These are phyloP conservation scores for Hemaris fuciformis DNA, from an alignment of 2,888 invertebrate species.

Conservation along the genomic window DNA sequence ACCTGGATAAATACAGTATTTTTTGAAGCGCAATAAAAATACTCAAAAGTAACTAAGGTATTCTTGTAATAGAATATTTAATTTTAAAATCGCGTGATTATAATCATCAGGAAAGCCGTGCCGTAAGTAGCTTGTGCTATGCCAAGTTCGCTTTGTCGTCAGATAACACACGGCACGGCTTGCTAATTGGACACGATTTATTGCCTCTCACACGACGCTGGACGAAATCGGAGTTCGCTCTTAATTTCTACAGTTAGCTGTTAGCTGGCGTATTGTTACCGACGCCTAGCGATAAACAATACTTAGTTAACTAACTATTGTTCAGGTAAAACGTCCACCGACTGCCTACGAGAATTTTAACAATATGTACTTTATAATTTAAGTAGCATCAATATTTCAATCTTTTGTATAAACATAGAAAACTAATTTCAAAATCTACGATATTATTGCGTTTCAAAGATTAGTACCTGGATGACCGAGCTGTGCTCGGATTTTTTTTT, in stretches of 20 bases:
- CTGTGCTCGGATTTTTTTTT: no score
- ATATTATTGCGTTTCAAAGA: background rate
- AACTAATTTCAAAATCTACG: background rate
- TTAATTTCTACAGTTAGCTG: conserved; percentile 26
- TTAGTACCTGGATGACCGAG: no score
- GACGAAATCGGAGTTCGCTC: conserved; percentile 28
- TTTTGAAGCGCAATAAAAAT: background rate
- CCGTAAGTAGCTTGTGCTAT: conserved; percentile 32
- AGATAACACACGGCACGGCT: conserved; percentile 52
- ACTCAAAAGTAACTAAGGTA: no score
- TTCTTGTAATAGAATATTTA: no score
- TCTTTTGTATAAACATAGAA: background rate
- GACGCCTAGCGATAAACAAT: background rate
- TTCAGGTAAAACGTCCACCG: conserved; percentile 12
- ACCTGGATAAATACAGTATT: background rate
- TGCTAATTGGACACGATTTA: conserved; percentile 78
- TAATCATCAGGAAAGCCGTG: background rate
- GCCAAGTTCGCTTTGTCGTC: conserved; percentile 64
- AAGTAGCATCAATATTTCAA: background rate
- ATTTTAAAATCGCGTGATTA: background rate
- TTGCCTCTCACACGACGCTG: conserved; percentile 44
- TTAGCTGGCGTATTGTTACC: conserved; percentile 2
- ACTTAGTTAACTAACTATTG: conserved; percentile 32
- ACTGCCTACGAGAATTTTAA: conserved; percentile 2
- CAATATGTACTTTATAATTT: background rate